A percentile compares a stretch with the other conserved stretches of the same genome.
These are phyloP conservation scores for Potamilus streckersoni DNA, from an alignment of 1,140 invertebrate species.

Conservation along the genomic window DNA sequence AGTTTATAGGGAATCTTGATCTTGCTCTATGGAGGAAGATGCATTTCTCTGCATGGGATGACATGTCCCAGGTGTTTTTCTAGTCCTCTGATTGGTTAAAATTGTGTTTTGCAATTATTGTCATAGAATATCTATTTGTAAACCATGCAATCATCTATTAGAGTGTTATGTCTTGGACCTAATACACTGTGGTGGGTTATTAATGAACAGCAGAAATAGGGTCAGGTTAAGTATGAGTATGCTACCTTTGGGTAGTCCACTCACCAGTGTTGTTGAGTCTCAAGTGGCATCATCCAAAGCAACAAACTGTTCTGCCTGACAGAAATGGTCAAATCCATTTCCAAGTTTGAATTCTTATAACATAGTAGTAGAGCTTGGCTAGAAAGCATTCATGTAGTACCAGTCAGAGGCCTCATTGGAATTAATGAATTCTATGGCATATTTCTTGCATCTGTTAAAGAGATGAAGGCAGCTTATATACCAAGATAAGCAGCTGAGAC, in stretches of 20 bases:
- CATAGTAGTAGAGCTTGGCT: conserved; percentile 10
- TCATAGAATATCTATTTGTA: not conserved
- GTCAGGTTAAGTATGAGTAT: conserved; percentile 7
- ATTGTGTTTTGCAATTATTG: not conserved
- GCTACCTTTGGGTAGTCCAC: conserved; percentile 26
- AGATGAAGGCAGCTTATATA: not conserved
- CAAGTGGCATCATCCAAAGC: conserved; percentile 8
- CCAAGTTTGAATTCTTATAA: conserved; percentile 6
- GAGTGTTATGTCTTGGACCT: not conserved
- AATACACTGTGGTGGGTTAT: conserved; percentile 1
- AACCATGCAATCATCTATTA: not conserved
- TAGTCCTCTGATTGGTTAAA: not conserved
- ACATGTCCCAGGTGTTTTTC: not conserved
- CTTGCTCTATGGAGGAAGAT: not conserved
- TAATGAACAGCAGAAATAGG: conserved; percentile 31
- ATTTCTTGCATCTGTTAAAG: not conserved
- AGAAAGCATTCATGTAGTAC: conserved; percentile 17
- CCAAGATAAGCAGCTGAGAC: conserved; percentile 6
- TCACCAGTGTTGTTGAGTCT: not conserved
- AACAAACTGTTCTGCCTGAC: not conserved
- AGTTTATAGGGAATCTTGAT: too few species aligned
- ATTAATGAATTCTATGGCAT: conserved; percentile 7
- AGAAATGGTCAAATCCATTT: conserved; percentile 16
- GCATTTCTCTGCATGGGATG: not conserved
- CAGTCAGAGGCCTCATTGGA: conserved; percentile 12